Percentiles rank a stretch among this genome's conserved stretches.
phyloP scores from a whole-genome alignment of 2,888 invertebrate species.

The Agriopis marginaria region DNA sequence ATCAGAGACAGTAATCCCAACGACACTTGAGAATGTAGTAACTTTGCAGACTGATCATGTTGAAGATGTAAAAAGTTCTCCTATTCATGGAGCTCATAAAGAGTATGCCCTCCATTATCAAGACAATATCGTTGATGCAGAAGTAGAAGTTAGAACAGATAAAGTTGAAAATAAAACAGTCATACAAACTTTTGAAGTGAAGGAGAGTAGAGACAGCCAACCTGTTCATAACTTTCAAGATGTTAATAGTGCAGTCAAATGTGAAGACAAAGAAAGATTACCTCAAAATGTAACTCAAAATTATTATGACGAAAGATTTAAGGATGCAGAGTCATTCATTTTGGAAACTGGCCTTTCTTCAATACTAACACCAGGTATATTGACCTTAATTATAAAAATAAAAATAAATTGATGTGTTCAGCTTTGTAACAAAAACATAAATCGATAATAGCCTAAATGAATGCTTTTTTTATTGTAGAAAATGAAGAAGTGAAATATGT shows the following conservation, averaged over 20 bases:
- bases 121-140: constrained; percentile 23
- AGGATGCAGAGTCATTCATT: constrained; percentile 93
- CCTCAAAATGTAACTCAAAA: constrained; percentile 67
- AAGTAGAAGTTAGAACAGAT: constrained; percentile 43
- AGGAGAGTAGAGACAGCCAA: constrained; percentile 59
- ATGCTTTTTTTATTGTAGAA: constrained; percentile 60
- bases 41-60: constrained; percentile 28
- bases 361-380: constrained; percentile 77
- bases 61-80: constrained; percentile 46
- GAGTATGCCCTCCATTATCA: constrained; percentile 35
- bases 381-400: not conserved
- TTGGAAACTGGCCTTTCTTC: constrained; percentile 87
- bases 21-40: constrained; percentile 46
- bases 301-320: constrained; percentile 89
- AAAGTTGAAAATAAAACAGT: constrained; percentile 50
- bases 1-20: constrained; percentile 45
- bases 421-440: not conserved
- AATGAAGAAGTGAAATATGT: constrained; percentile 76
- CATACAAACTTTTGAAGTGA: constrained; percentile 60
- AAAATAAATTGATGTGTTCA: not conserved
- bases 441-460: not conserved
- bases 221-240: constrained; percentile 51
- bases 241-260: constrained; percentile 56
- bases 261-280: constrained; percentile 64
- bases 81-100: constrained; percentile 46